Base-by-base conservation (phyloP, 37 sponge, comb jelly and placozoan genomes). In the Geodia barretti region DNA sequence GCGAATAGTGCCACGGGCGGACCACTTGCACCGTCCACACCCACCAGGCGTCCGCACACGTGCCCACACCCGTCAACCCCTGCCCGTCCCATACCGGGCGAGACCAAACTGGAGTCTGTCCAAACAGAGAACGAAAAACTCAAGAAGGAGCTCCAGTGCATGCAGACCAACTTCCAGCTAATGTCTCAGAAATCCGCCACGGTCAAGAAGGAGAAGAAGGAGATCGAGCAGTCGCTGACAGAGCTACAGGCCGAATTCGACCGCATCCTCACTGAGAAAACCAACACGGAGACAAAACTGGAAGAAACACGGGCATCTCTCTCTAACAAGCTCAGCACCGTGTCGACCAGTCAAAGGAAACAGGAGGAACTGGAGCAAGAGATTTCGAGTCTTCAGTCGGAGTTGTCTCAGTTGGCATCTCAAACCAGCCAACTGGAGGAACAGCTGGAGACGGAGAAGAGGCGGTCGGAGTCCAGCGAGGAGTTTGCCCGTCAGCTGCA, bases 111-210 rank as follows among this genome's bases (percentile, higher is more conserved):
- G 20, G 89, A 78, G 23, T 21, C 65, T 9, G 61, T 88, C 4
- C 72, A 62, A 23, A 38, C 38, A 1, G 89, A 88, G 61, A 82
- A 78, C 32, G 32, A 26, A 26, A 83, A 83, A 72, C 73, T 83
- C 5, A 82, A 83, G 39, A 83, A 83, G 34, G 79, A 88, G 54
- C 72, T 83, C 21, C 39, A 77, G n/a, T 88, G 89, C 62, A 39
- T 88, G 7, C 82, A 83, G 33, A 73, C 78, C 24, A 88, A 88
- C 67, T 83, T 83, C 42, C 72, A 88, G 33, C 41, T 88, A 39
- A 78, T 62, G 35, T 83, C 79, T 25, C 65, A 83, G 67, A 88
- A 88, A 29, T 83, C 83, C 1, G 20, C 74, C 5, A 76, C 76
- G 36, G 5, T 88, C 38, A 83, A 83, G 38, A 77, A 78, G 39